Conservation (phyloP, 2,113 vertebrate species). For the Trematomus loennbergii region DNA sequence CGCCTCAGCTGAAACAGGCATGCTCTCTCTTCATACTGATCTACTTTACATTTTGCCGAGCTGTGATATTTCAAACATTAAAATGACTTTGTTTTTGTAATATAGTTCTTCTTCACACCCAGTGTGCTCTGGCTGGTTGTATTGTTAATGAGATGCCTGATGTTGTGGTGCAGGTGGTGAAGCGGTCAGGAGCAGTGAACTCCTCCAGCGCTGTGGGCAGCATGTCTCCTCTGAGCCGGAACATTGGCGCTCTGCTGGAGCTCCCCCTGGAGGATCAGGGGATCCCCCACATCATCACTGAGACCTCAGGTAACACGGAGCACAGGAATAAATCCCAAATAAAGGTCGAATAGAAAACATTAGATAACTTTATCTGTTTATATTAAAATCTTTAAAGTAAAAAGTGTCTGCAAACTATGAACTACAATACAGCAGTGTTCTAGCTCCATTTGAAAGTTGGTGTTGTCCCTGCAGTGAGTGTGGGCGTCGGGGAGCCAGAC, state of each 20-base stretch:
- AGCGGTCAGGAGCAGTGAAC: conserved; percentile 67
- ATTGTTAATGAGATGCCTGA: neutral
- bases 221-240: conserved; percentile 89
- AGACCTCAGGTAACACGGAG: conserved; percentile 90
- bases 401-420: no score
- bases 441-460: no score
- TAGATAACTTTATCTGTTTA: no score
- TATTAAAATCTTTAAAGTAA: no score
- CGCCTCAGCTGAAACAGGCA: conserved; percentile 92
- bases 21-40: neutral
- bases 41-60: neutral
- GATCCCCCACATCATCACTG: conserved; percentile 89
- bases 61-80: neutral
- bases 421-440: no score
- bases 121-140: neutral
- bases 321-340: neutral
- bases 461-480: conserved; percentile 85
- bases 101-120: no score
- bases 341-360: no score
- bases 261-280: conserved; percentile 88
- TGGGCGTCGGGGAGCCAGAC: conserved; percentile 97
- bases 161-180: conserved; percentile 79
- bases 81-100: neutral
- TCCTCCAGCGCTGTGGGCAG: conserved; percentile 55
- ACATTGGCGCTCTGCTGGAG: conserved; percentile 91